phyloP scores from a whole-genome alignment of 2,113 vertebrate genomes.

The Chaetops frenatus region DNA sequence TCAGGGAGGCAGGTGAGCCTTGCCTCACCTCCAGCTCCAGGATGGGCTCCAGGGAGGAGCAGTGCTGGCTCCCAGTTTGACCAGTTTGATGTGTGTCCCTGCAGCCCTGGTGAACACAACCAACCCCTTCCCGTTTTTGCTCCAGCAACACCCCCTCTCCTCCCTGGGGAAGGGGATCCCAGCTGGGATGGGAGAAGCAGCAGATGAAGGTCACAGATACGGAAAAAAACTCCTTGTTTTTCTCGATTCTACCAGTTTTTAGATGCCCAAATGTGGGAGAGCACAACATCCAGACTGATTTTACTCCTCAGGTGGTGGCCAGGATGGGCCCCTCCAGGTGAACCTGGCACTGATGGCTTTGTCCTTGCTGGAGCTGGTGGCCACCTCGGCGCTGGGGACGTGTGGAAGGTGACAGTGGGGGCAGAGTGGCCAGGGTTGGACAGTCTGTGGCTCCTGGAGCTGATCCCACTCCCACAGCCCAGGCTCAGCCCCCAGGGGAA shows the following conservation, averaged over 20 bases:
- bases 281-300: conserved; percentile 66
- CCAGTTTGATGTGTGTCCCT: conserved; percentile 62
- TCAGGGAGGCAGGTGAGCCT: not conserved
- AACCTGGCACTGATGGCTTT: not conserved
- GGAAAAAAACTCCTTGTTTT: conserved; percentile 61
- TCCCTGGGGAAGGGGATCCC: conserved; percentile 77
- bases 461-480: conserved; percentile 71
- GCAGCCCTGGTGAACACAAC: conserved; percentile 56
- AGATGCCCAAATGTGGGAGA: conserved; percentile 64
- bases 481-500: conserved; percentile 70
- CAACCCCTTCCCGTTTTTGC: conserved; percentile 73
- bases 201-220: conserved; percentile 74
- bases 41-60: conserved; percentile 70
- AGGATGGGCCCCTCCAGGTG: conserved; percentile 70
- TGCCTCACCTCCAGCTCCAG: conserved; percentile 72
- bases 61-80: conserved; percentile 68
- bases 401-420: conserved; percentile 70
- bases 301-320: conserved; percentile 73
- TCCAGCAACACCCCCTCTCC: conserved; percentile 73
- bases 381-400: conserved; percentile 11
- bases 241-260: conserved; percentile 55
- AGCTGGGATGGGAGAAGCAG: conserved; percentile 45
- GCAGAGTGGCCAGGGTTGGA: conserved; percentile 70
- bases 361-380: not conserved
- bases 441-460: conserved; percentile 62